Evolutionary conservation across 2,113 vertebrate genomes (phyloP), one percentile per base, ranked within the genome.

Genomic region (Colistium nudipinnis): DNA sequence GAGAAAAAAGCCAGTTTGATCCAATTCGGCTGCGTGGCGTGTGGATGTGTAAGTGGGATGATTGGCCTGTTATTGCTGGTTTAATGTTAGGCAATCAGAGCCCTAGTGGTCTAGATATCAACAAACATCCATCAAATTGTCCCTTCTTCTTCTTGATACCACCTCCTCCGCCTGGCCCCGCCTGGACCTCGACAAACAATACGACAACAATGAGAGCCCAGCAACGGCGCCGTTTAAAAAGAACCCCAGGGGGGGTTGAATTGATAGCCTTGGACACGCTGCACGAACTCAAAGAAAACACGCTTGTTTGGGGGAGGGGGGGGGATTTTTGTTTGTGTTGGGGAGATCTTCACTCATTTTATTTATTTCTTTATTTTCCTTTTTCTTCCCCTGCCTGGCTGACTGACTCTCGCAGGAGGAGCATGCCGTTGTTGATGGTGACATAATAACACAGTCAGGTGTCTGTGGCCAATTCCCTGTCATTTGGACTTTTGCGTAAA

Each of bases 51-150:
- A 97, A 98, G 96, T 95, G 95, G 94, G 94, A 98, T 97, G 98
- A 98, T 98, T 98, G 96, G 93, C 92, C 94, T 95, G 94, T 98
- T 99, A 98, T 99, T 98, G 97, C 92, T 94, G 94, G 96, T 99
- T 98, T 99, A 99, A 99, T 98, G 96, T 98, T 97, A 95, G 96
- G 96, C 96, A 98, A 99, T 99, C 98, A 98, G 87, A 96, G 94
- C 95, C 96, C 94, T 95, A 97, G 96, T 98, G 96, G 96, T 98
- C 96, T 98, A 97, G 96, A 95, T 98, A 97, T 98, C 98, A 99
- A 99, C 97, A 99, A 98, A 98, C 96, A 97, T 95, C 95, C 84
- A 97, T 95, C 94, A 97, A 96, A 98, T 96, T 96, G 96, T 96
- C 94, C 94, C 94, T 94, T 96, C 88, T 97, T 96, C 95, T 95